These are phyloP conservation scores for Morpho helenor DNA, from an alignment of 2,888 invertebrate genomes.

Conservation along the genomic window DNA sequence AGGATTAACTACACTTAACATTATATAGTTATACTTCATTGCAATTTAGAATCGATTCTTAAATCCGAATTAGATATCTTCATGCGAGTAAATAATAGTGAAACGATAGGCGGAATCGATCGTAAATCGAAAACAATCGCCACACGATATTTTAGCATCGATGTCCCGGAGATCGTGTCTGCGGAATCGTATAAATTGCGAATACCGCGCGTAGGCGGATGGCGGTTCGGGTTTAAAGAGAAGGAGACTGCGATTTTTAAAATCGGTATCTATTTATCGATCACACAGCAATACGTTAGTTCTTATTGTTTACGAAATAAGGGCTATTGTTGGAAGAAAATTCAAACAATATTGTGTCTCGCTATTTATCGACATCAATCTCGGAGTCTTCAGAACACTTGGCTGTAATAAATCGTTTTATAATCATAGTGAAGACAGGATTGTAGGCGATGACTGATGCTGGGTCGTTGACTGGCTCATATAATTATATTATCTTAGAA, in stretches of 20 bases:
- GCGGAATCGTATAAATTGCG: slow-evolving; percentile 25
- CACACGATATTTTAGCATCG: slow-evolving; percentile 23
- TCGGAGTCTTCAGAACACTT: slow-evolving; percentile 23
- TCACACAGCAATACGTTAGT: too few relatives aligned
- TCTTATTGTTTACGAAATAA: slow-evolving; percentile 1
- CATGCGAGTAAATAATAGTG: slow-evolving; percentile 4
- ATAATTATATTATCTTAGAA: slow-evolving; percentile 24
- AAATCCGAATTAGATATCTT: not conserved
- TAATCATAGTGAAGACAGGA: slow-evolving; percentile 28
- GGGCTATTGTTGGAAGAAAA: not conserved
- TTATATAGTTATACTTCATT: too few relatives aligned
- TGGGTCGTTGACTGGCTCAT: slow-evolving; percentile 16
- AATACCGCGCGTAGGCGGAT: slow-evolving; percentile 26
- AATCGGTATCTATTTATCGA: not conserved
- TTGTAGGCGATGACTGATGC: slow-evolving; percentile 27
- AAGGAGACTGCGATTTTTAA: slow-evolving; percentile 19
- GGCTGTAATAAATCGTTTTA: slow-evolving; percentile 27
- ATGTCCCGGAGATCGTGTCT: slow-evolving; percentile 20
- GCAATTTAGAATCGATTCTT: too few relatives aligned
- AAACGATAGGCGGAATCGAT: slow-evolving; percentile 11
- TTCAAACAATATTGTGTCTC: slow-evolving; percentile 11
- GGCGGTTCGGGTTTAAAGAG: slow-evolving; percentile 18
- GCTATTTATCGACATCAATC: slow-evolving; percentile 27
- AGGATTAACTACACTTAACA: too few relatives aligned
- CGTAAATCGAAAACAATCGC: slow-evolving; percentile 24